phyloP scores from a whole-genome alignment of 2,888 invertebrate genomes.

The Blastobasis adustella region DNA sequence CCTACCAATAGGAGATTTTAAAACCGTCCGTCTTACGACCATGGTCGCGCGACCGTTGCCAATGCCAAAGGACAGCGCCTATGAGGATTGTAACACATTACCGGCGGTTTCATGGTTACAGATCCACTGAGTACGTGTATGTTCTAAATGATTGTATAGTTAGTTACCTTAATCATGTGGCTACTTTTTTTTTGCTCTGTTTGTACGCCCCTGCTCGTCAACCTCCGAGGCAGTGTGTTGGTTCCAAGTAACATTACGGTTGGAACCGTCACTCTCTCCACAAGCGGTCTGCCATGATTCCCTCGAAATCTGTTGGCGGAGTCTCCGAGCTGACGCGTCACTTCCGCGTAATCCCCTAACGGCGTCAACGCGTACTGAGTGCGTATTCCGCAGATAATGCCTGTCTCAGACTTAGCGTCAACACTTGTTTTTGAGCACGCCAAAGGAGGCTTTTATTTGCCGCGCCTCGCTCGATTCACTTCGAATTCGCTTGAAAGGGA shows the following conservation, averaged over 20 bases:
- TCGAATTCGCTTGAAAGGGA: no score
- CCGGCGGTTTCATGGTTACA: no score
- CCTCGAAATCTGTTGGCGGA: conserved; percentile 15
- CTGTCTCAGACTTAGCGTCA: conserved; percentile 10
- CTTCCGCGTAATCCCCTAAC: conserved; percentile 15
- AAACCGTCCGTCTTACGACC: no score
- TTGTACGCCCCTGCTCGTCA: background rate
- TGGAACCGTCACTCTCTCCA: conserved; percentile 11
- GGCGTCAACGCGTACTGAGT: conserved; percentile 11
- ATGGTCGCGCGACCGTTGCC: no score
- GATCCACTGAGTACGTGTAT: no score
- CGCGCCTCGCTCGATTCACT: background rate
- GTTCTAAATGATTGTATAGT: no score
- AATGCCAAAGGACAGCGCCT: no score
- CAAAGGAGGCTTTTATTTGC: background rate
- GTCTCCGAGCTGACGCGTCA: conserved; percentile 12
- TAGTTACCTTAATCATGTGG: no score
- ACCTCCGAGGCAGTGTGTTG: conserved; percentile 2
- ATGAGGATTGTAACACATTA: no score
- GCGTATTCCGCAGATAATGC: conserved; percentile 20
- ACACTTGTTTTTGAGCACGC: conserved; percentile 2
- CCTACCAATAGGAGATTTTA: no score
- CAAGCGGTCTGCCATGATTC: conserved; percentile 19
- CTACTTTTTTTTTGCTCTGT: no score
- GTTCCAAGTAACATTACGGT: no score